A percentile compares a stretch with the other conserved stretches of the same genome.
Evolutionary conservation across 2,113 vertebrate species (phyloP).

Genomic region (Rhinichthys klamathensis): DNA sequence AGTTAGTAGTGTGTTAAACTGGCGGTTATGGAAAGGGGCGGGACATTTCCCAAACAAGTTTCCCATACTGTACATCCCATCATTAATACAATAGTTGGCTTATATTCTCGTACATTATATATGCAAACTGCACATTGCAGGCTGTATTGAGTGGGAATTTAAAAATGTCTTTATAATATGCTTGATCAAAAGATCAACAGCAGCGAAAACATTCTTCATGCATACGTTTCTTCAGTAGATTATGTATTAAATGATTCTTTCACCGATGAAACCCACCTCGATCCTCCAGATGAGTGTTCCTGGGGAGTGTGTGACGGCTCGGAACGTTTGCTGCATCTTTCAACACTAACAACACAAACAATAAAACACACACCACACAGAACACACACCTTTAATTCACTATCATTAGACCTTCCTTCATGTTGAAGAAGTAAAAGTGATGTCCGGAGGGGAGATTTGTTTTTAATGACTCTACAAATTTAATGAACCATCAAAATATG

Average conservation of each 20-base stretch:
- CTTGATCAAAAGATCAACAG: neutral
- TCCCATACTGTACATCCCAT: neutral
- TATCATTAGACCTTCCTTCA: neutral
- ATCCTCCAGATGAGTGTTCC: slow-evolving; percentile 87
- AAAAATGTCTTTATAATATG: neutral
- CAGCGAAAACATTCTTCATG: neutral
- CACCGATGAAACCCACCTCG: slow-evolving; percentile 73
- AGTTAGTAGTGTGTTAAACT: no score
- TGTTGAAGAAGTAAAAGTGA: neutral
- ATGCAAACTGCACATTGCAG: no score
- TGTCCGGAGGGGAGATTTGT: no score
- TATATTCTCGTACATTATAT: neutral
- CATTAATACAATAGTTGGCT: neutral
- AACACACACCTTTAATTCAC: neutral
- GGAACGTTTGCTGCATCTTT: slow-evolving; percentile 79
- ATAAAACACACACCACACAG: neutral
- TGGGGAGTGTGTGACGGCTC: slow-evolving; percentile 77
- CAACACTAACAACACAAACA: neutral
- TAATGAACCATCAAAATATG: no score
- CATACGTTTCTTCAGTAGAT: neutral
- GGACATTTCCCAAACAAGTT: neutral
- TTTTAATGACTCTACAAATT: no score
- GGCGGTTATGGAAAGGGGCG: no score
- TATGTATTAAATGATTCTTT: neutral
- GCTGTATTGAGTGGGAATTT: neutral